Conservation (phyloP, 2,888 invertebrate species). For the Parelbella ahira region DNA sequence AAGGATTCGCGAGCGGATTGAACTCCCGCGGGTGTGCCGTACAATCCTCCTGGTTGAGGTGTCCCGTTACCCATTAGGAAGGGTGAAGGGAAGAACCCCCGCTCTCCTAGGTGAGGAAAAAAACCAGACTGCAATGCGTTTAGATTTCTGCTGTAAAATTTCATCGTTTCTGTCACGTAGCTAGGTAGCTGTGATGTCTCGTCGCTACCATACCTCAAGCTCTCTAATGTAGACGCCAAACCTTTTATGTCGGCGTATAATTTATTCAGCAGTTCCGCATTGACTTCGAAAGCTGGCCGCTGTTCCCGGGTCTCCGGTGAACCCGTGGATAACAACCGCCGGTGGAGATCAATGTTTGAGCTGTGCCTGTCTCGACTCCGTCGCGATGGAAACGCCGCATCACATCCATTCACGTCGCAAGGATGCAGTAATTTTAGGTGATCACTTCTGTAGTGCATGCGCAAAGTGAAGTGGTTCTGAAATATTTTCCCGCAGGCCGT, state of each 20-base stretch:
- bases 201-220: constrained; percentile 79
- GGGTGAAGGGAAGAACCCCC: constrained; percentile 66
- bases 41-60: constrained; percentile 56
- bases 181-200: constrained; percentile 65
- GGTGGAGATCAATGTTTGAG: constrained; percentile 78
- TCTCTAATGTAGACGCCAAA: constrained; percentile 81
- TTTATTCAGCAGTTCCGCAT: constrained; percentile 90
- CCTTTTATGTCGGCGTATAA: constrained; percentile 88
- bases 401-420: constrained; percentile 94
- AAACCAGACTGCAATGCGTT: constrained; percentile 66
- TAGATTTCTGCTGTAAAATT: constrained; percentile 72
- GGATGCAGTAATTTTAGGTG: constrained; percentile 94
- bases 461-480: constrained; percentile 94
- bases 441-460: constrained; percentile 94
- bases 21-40: constrained; percentile 63
- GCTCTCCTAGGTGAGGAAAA: constrained; percentile 65
- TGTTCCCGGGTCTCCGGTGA: constrained; percentile 75
- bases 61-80: constrained; percentile 67
- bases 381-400: constrained; percentile 94
- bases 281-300: constrained; percentile 82
- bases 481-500: constrained; percentile 93
- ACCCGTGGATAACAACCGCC: constrained; percentile 70
- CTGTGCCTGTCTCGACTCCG: constrained; percentile 82
- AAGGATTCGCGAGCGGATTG: constrained; percentile 68
- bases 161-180: constrained; percentile 75